Base-by-base conservation (phyloP, 2,888 invertebrate genomes). In the Pandemis corylana region DNA sequence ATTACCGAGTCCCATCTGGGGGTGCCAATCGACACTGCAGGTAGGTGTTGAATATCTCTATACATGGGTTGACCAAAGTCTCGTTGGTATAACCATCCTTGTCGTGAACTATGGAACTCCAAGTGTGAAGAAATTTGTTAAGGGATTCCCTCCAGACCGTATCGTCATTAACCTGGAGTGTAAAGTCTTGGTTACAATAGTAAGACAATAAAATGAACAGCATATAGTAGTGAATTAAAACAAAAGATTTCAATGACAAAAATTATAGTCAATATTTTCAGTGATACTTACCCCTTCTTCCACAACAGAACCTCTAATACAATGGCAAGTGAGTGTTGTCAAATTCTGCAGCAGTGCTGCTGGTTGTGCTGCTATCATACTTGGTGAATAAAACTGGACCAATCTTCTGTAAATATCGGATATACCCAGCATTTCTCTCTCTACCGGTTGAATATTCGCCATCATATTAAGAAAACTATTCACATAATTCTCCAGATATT, bases 21-120 rank as follows among this genome's bases (percentile, higher is more conserved):
- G 97, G 96, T 7, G 97, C 96, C 77, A 98, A 90, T 87, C 98
- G 97, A 82, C 96, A 96, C 83, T 97, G 96, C 64, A 98, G 89
- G 85, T 97, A 98, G 3, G 96, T 96, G 86, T 97, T 97, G 86
- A 98, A 98, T 77, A 98, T 96, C 87, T 96, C 91, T 81, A 94
- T 91, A 76, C 94, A 93, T 1, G 93, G 90, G 82, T 90, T 88
- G 84, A 89, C 84, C 76, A 95, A 80, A 0, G 87, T 86, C 68
- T 91, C 93, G 79, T 89, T 87, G 0, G 91, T 83, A 61, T 88
- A 93, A 0, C 92, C 92, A 69, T 90, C 89, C 0, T 86, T 79
- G 64, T 93, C 93, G 71, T 92, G 92, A 0, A 91, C 91, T 76
- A 95, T 80, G 10, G 92, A 89, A 77, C 94, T 90, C 95, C 95